Evolutionary conservation across 2,797 vertebrate genomes (phyloP).

Genomic region (Clarias pachynema): DNA sequence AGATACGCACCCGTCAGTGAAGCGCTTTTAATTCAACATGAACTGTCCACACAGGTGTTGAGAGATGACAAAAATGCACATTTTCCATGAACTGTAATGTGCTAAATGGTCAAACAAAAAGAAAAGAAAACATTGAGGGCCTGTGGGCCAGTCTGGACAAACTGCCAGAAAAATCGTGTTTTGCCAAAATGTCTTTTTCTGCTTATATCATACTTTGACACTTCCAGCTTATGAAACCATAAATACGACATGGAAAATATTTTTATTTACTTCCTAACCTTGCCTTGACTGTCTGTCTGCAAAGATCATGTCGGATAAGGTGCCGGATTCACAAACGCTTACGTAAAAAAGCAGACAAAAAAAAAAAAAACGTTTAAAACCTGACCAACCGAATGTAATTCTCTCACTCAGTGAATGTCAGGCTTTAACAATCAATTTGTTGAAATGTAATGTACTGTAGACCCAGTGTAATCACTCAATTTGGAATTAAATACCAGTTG

Average conservation of each 20-base stretch:
- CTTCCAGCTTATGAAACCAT: neutral
- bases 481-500: neutral
- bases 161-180: neutral
- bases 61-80: neutral
- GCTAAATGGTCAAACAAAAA: neutral
- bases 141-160: neutral
- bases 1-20: neutral
- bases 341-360: neutral
- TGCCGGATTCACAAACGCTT: neutral
- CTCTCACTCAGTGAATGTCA: neutral
- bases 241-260: neutral
- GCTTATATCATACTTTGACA: neutral
- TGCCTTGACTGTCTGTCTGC: neutral
- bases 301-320: neutral
- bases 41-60: neutral
- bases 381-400: neutral
- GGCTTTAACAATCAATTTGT: neutral
- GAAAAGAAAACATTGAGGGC: neutral
- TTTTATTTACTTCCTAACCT: neutral
- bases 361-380: neutral
- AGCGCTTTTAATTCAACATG: neutral
- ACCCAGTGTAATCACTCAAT: neutral
- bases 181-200: neutral
- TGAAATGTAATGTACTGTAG: neutral
- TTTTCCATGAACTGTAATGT: neutral